Evolutionary conservation across 2,888 invertebrate species (phyloP).

Genomic region (Embidobia sp.): DNA sequence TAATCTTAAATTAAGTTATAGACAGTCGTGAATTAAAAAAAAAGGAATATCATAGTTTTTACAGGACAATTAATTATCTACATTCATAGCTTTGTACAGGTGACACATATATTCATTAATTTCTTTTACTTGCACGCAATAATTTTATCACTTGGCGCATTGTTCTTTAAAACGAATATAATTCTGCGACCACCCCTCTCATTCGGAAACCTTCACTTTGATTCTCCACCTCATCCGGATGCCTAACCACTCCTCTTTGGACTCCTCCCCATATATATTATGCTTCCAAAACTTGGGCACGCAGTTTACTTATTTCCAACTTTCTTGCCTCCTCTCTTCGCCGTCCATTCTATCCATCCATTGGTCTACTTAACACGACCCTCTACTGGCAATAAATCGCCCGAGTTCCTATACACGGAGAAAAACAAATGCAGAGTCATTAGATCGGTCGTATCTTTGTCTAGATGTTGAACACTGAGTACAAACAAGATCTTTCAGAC

Average conservation of each 20-base stretch:
- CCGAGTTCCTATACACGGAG: slow-evolving; percentile 21
- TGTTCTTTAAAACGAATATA: too few species aligned
- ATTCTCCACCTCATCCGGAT: not conserved
- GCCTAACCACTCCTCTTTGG: not conserved
- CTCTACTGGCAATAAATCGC: slow-evolving; percentile 31
- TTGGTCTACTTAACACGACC: slow-evolving; percentile 36
- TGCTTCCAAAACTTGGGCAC: slow-evolving; percentile 19
- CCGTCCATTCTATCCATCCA: not conserved
- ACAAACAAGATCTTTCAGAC: slow-evolving; percentile 70
- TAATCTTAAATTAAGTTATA: too few species aligned
- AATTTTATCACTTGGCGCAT: too few species aligned
- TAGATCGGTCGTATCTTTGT: slow-evolving; percentile 74
- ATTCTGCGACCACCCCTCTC: too few species aligned
- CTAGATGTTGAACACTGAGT: slow-evolving; percentile 63
- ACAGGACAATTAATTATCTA: too few species aligned
- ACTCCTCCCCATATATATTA: slow-evolving; percentile 15
- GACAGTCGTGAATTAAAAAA: too few species aligned
- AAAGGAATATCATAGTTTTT: too few species aligned
- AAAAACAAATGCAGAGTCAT: slow-evolving; percentile 59
- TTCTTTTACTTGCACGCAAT: too few species aligned
- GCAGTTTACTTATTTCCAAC: slow-evolving; percentile 13
- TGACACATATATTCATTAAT: too few species aligned
- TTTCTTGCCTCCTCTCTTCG: not conserved
- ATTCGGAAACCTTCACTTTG: slow-evolving; percentile 10
- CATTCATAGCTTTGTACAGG: too few species aligned